These are phyloP conservation scores for Hylyphantes graminicola DNA, from an alignment of 1,140 invertebrate species.

Conservation along the genomic window DNA sequence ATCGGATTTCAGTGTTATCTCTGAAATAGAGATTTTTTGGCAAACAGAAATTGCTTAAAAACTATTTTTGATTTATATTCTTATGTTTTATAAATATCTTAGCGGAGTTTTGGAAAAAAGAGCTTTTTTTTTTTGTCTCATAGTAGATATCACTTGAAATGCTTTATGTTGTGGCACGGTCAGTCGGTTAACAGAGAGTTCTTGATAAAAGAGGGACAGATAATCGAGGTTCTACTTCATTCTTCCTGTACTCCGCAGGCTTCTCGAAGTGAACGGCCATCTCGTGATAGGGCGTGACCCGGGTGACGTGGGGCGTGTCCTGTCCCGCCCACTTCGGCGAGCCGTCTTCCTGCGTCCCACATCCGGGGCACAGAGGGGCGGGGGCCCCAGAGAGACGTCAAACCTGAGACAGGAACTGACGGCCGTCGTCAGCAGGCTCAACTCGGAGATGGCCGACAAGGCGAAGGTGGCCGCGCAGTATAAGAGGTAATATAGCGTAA, in stretches of 20 bases:
- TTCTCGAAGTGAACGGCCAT: conserved; percentile 40
- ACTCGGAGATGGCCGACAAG: conserved; percentile 23
- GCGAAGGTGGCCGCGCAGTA: background rate
- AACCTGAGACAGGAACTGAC: conserved; percentile 26
- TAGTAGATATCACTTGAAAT: background rate
- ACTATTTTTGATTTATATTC: too few species aligned
- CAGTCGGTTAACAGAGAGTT: too few species aligned
- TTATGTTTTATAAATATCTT: too few species aligned
- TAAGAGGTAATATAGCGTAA: conserved; percentile 6
- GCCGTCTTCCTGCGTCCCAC: background rate
- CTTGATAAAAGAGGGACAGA: too few species aligned
- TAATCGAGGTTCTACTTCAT: background rate
- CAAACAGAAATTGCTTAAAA: too few species aligned
- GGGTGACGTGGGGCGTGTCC: background rate
- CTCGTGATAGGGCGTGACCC: conserved; percentile 9
- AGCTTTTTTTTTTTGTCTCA: too few species aligned
- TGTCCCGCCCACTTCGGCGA: background rate
- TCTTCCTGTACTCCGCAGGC: background rate
- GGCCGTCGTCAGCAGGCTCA: conserved; percentile 23
- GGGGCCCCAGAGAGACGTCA: background rate
- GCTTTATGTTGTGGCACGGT: background rate
- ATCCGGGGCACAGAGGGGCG: background rate
- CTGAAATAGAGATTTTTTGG: too few species aligned
- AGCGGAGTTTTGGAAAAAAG: too few species aligned
- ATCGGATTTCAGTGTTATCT: too few species aligned